Base-by-base conservation (phyloP, 2,797 vertebrate species). In the Melopsittacus undulatus region DNA sequence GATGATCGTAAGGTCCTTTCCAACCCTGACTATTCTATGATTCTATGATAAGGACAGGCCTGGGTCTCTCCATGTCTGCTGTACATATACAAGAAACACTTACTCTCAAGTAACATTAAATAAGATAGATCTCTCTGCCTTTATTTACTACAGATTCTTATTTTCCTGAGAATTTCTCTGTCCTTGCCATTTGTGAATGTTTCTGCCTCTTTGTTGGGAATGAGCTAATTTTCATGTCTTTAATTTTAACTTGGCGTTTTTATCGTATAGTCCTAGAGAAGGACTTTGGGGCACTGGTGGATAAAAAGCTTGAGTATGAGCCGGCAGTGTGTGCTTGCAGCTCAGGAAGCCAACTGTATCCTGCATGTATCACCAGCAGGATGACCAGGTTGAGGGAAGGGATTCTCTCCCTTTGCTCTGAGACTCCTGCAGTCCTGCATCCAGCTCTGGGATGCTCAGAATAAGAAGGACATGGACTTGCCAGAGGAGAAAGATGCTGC, bases 261-360 rank as follows among this genome's bases (percentile, higher is more conserved):
- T 74, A n/a, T 46, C 81, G 15, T 1, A 0, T 43, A 26, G 24
- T 59, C 56, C 45, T 69, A 49, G 42, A 89, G 54, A 79, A 87
- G 32, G n/a, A 21, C 20, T 34, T 73, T 15, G 32, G 29, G 23
- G 3, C 70, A 22, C 11, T 61, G 57, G 21, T 36, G 64, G 38
- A 13, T 57, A 68, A 74, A 36, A 52, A 54, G 8, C 54, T 61
- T 56, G 48, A 5, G 2, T 7, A 2, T 45, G 62, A 72, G 16
- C 19, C 0, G 5, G 30, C 48, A 70, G 3, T 6, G 24, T 46
- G 43, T 3, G 1, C 32, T 42, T 0, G 1, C 15, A 81, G 66
- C 69, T n/a, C 45, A 16, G 52, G 78, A n/a, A 11, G 17, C 38
- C 2, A 30, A 19, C 42, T 0, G 1, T 15, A 11, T 15, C 15